Percentiles rank a stretch among this genome's conserved stretches.
phyloP scores from a whole-genome alignment of 2,797 vertebrate species.

The Taeniopygia guttata region DNA sequence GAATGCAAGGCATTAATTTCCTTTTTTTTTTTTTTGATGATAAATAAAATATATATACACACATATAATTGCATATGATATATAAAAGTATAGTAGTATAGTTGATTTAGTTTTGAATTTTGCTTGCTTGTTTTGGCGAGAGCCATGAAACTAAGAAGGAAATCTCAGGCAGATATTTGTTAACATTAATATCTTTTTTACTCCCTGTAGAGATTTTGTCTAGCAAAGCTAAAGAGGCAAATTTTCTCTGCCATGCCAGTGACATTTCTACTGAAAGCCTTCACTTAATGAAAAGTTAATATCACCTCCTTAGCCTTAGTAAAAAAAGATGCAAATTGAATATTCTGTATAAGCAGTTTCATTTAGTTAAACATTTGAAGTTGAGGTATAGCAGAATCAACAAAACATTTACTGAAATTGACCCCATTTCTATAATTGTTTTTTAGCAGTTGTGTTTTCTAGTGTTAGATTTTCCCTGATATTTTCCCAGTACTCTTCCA shows the following conservation, averaged over 20 bases:
- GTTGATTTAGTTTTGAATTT: background rate
- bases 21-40: background rate
- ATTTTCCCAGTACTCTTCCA: background rate
- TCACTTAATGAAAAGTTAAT: background rate
- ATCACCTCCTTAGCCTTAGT: background rate
- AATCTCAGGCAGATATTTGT: background rate
- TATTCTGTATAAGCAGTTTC: background rate
- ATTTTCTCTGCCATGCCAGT: background rate
- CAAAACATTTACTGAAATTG: background rate
- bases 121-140: background rate
- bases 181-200: background rate
- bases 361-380: background rate
- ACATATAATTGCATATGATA: background rate
- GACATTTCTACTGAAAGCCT: background rate
- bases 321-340: background rate
- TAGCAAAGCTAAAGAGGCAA: background rate
- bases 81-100: background rate
- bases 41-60: accelerated
- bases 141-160: background rate
- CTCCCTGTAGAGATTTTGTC: background rate
- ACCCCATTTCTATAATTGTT: background rate
- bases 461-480: background rate
- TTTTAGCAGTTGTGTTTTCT: background rate
- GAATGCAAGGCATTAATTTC: background rate
- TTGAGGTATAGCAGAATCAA: background rate